phyloP scores from a whole-genome alignment of 2,888 invertebrate species.

The Trichogramma evanescens region DNA sequence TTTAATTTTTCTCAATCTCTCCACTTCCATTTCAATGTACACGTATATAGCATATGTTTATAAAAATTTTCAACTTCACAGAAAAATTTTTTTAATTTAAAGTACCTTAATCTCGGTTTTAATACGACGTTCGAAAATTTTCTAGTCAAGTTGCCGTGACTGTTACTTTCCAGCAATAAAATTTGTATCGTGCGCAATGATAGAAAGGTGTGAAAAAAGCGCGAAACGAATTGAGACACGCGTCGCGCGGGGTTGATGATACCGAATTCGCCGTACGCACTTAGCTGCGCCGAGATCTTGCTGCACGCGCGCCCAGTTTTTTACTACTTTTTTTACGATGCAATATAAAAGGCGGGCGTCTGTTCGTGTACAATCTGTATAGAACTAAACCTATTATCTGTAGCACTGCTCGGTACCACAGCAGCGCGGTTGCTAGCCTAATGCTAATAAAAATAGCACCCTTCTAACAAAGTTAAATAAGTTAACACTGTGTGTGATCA shows the following conservation, averaged over 20 bases:
- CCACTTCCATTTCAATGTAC: not conserved
- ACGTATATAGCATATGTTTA: not conserved
- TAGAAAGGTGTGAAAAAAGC: constrained; percentile 8
- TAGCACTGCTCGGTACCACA: constrained; percentile 21
- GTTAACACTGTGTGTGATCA: constrained; percentile 26
- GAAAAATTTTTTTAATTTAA: constrained; percentile 10
- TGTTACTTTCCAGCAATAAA: constrained; percentile 21
- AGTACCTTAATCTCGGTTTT: constrained; percentile 1
- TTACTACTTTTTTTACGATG: constrained; percentile 46
- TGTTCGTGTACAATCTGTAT: constrained; percentile 25
- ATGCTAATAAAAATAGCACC: constrained; percentile 39
- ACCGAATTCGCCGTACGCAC: too few species aligned
- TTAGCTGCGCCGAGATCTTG: not conserved
- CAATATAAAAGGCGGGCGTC: constrained; percentile 36
- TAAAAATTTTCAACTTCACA: constrained; percentile 1
- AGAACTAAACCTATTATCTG: constrained; percentile 45
- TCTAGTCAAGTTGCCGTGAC: constrained; percentile 1
- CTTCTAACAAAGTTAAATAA: constrained; percentile 45
- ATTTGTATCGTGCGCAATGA: not conserved
- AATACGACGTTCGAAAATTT: constrained; percentile 13
- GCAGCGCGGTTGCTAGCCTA: constrained; percentile 40
- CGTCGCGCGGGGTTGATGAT: not conserved
- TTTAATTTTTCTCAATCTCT: too few species aligned
- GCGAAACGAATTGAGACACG: constrained; percentile 20
- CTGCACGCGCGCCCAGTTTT: constrained; percentile 27